These are phyloP conservation scores for Odontothrips loti DNA, from an alignment of 2,888 invertebrate species.

Conservation along the genomic window DNA sequence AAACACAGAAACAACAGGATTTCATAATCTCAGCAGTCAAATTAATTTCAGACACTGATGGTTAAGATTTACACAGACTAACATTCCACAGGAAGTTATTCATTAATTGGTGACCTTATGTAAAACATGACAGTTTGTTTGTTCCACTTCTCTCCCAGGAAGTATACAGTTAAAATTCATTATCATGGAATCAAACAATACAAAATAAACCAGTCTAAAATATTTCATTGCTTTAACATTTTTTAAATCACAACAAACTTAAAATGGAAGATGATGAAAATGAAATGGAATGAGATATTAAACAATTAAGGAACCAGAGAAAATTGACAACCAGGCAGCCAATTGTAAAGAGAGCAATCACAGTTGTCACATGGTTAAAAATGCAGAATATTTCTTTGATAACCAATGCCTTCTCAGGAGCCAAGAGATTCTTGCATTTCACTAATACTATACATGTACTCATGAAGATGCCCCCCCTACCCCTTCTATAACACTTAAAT, in stretches of 20 bases:
- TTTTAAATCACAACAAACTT: neutral
- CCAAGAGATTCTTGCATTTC: conserved; percentile 20
- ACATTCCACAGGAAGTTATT: neutral
- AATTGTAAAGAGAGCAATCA: conserved; percentile 6
- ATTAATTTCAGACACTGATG: no score
- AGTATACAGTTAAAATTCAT: neutral
- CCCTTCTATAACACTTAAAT: neutral
- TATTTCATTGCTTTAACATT: neutral
- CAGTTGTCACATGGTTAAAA: conserved; percentile 3
- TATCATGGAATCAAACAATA: neutral
- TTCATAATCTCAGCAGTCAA: no score
- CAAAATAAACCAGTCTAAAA: neutral
- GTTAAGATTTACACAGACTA: neutral
- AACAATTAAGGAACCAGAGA: neutral
- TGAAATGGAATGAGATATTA: conserved; percentile 16
- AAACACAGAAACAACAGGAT: no score
- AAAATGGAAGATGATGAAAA: conserved; percentile 16
- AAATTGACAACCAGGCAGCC: conserved; percentile 13
- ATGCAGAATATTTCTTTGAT: conserved; percentile 16
- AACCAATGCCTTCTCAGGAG: neutral
- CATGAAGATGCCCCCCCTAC: neutral
- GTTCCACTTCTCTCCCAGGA: neutral
- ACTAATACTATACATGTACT: conserved; percentile 17
- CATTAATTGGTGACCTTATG: neutral
- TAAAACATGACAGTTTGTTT: neutral